Conservation (phyloP, 2,888 invertebrate species). For the Spisula subtruncata region DNA sequence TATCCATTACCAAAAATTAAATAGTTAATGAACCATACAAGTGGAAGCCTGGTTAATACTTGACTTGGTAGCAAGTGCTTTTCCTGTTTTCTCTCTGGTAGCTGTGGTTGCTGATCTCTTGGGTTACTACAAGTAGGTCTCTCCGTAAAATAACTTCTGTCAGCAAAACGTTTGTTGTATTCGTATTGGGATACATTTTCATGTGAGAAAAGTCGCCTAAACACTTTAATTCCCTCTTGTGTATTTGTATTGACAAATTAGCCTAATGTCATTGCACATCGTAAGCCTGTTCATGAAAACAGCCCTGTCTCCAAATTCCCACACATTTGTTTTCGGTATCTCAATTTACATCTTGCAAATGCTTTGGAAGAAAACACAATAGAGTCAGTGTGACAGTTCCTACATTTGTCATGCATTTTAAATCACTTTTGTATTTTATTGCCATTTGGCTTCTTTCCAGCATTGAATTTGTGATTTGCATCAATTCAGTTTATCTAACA, state of each 20-base stretch:
- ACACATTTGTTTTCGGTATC: neutral
- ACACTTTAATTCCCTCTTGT: conserved; percentile 13
- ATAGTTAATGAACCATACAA: conserved; percentile 50
- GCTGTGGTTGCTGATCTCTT: neutral
- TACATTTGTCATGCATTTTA: neutral
- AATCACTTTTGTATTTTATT: neutral
- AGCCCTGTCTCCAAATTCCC: neutral
- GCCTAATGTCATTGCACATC: neutral
- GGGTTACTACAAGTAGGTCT: conserved; percentile 18
- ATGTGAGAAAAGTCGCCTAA: conserved; percentile 24
- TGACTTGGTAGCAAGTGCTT: conserved; percentile 35
- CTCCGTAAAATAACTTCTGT: conserved; percentile 2
- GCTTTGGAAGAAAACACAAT: neutral
- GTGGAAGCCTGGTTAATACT: conserved; percentile 31
- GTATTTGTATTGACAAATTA: neutral
- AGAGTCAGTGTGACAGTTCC: neutral
- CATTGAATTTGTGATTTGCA: neutral
- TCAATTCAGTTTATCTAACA: neutral
- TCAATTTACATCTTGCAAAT: neutral
- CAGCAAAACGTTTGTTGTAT: neutral
- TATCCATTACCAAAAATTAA: conserved; percentile 49
- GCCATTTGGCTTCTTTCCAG: too few relatives aligned
- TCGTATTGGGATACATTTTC: conserved; percentile 3
- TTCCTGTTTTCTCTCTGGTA: conserved; percentile 26
- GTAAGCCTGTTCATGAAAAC: conserved; percentile 1